Evolutionary conservation across 2,888 invertebrate species (phyloP), one percentile per base, ranked within the genome.

Genomic region (Seira ritae): DNA sequence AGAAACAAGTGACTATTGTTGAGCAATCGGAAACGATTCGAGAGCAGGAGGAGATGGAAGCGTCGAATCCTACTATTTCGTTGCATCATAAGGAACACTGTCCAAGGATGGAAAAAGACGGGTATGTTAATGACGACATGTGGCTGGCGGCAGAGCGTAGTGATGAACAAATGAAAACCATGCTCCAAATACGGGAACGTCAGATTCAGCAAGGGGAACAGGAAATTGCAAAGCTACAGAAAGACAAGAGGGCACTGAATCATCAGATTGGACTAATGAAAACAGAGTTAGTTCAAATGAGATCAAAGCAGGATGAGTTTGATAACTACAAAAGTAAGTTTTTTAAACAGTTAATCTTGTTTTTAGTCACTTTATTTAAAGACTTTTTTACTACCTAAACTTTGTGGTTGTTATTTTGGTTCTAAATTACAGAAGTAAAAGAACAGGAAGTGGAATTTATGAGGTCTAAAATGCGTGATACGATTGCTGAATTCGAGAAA

Each of bases 241-340:
- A 88, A 62, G 88, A 88, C n/a, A 88, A 88, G 55, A 60, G 88
- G 60, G 84, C 83, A 12, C 71, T 88, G n/a, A 87, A 85, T 74
- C 88, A 88, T 75, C 85, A 88, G 68, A 80, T 87, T 71, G 87
- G 86, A 0, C 60, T 88, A 2, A 87, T 88, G 87, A 88, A 86
- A 75, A 83, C 87, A 1, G 87, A 87, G 84, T 82, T 88, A 85
- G 79, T 85, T 6, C 86, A 87, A 55, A 85, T 87, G 84, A 84
- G 85, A 74, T 76, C 69, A 23, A 75, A 80, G n/a, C 75, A 85
- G 4, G 85, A 82, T 4, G 86, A 88, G 12, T 66, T 82, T 8
- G 82, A 85, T 60, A 87, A 87, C 74, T 62, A 84, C 22, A 19
- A 85, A 10, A 22, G 88, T 88, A 87, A 74, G 85, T 76, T 31